Evolutionary conservation across 2,797 vertebrate genomes (phyloP).

Genomic region (Enteromius treurensis): DNA sequence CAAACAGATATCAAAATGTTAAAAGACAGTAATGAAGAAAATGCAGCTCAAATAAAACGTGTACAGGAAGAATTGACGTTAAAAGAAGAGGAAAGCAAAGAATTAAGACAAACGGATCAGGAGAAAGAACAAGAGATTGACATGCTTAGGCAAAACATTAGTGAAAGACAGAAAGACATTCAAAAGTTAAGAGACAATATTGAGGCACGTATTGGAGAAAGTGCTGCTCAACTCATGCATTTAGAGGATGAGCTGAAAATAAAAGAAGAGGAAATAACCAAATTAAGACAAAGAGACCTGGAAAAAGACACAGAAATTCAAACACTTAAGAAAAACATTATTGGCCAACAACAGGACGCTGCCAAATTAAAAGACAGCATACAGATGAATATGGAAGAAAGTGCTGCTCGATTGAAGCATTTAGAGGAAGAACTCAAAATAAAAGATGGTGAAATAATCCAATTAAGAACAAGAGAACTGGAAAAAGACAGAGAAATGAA

Average conservation of each 20-base stretch:
- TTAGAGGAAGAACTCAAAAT: constrained; percentile 50
- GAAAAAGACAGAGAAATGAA: constrained; percentile 52
- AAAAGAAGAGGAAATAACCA: constrained; percentile 47
- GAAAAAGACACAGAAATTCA: constrained; percentile 54
- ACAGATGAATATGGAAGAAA: constrained; percentile 37
- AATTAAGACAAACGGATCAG: constrained; percentile 47
- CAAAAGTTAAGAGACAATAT: constrained; percentile 56
- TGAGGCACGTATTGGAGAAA: not conserved
- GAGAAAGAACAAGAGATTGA: constrained; percentile 60
- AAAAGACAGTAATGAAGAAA: constrained; percentile 30
- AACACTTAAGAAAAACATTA: constrained; percentile 33
- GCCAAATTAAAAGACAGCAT: constrained; percentile 36
- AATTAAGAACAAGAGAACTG: constrained; percentile 24
- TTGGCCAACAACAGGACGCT: constrained; percentile 20
- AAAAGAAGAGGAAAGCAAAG: constrained; percentile 55
- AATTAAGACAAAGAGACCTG: constrained; percentile 24
- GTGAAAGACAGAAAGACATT: constrained; percentile 68
- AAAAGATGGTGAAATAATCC: constrained; percentile 45
- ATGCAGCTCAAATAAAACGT: not conserved
- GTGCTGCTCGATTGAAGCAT: constrained; percentile 24
- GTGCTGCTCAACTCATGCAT: not conserved
- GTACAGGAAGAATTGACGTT: not conserved
- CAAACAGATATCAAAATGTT: constrained; percentile 67
- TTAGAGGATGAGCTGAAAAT: not conserved
- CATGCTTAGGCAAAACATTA: constrained; percentile 63